Evolutionary conservation across 1,140 invertebrate species (phyloP), one percentile per base, ranked within the genome.

Genomic region (Heliconius hermathena): DNA sequence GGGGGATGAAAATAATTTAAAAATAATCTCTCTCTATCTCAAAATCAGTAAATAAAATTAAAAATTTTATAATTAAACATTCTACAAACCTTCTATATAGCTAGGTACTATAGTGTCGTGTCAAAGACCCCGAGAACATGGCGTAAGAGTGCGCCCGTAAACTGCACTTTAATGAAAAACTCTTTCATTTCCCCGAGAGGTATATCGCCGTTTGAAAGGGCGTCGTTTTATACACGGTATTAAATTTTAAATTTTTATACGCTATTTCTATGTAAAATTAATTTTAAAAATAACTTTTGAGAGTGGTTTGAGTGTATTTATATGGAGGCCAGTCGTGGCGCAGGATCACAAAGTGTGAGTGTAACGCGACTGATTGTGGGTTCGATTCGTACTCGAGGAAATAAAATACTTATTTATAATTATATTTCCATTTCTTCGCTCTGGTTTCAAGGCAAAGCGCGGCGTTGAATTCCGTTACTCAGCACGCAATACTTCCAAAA

Each of bases 151-250:
- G 20, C 57, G 22, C 57, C 22, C 26, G 9, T 11, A 13, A 66
- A 29, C 11, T 66, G 60, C 13, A 26, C 22, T 66, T 66, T 66
- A 66, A 66, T 66, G 60, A 66, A 66, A 66, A 66, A 66, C 60
- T 66, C 26, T 66, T 66, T 66, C 60, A 66, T n/a, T 57, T 57
- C 54, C 54, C 54, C 54, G 54, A 57, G 54, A 57, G 54, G 18
- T 66, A 29, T 16, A 66, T 66, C 60, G 18, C 60, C 26, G 22
- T 29, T 16, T 66, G 60, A 66, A 66, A 66, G 26, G 60, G 60
- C 60, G 22, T 5, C 60, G 60, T 29, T 26, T 66, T 66, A 66
- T 26, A 66, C 60, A 9, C 11, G 22, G 29, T 66, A 66, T 66
- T 66, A 66, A 66, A 66, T 66, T 66, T 66, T 29, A 16, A 66